These are phyloP conservation scores for Drosophila asahinai DNA, from an alignment of 1,140 invertebrate genomes.

Conservation along the genomic window DNA sequence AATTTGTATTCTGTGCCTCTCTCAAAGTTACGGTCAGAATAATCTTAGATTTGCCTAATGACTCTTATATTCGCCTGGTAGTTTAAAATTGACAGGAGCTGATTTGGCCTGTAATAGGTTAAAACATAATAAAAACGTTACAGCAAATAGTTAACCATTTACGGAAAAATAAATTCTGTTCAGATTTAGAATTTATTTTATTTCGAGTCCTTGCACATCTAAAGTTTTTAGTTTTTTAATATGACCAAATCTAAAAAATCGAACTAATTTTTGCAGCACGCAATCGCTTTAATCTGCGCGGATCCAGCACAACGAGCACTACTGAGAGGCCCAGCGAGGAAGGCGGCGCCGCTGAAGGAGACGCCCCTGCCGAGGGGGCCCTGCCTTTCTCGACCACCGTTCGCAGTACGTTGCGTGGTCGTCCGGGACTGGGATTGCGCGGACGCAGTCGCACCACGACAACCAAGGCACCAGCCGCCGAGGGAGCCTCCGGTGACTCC, in stretches of 20 bases:
- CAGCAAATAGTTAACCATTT: too few relatives aligned
- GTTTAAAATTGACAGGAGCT: too few relatives aligned
- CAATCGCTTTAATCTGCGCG: conserved; percentile 82
- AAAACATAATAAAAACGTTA: too few relatives aligned
- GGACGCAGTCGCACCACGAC: conserved; percentile 86
- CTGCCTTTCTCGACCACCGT: conserved; percentile 84
- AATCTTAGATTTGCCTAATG: too few relatives aligned
- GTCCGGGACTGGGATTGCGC: conserved; percentile 86
- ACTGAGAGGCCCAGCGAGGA: conserved; percentile 71
- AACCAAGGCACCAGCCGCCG: conserved; percentile 80
- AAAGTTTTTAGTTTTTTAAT: too few relatives aligned
- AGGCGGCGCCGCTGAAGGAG: conserved; percentile 53
- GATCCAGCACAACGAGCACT: conserved; percentile 70
- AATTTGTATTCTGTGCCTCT: too few relatives aligned
- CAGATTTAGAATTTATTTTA: too few relatives aligned
- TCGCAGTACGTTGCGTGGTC: conserved; percentile 85
- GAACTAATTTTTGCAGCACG: conserved; percentile 50
- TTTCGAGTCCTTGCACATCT: too few relatives aligned
- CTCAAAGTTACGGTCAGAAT: too few relatives aligned
- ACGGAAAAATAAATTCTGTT: too few relatives aligned
- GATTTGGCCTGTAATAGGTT: too few relatives aligned
- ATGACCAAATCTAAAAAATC: neutral
- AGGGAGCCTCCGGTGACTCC: conserved; percentile 77
- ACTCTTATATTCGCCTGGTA: too few relatives aligned
- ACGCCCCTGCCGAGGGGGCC: conserved; percentile 54